Base-by-base conservation (phyloP, 1,140 invertebrate species). In the Lepidurus apus region DNA sequence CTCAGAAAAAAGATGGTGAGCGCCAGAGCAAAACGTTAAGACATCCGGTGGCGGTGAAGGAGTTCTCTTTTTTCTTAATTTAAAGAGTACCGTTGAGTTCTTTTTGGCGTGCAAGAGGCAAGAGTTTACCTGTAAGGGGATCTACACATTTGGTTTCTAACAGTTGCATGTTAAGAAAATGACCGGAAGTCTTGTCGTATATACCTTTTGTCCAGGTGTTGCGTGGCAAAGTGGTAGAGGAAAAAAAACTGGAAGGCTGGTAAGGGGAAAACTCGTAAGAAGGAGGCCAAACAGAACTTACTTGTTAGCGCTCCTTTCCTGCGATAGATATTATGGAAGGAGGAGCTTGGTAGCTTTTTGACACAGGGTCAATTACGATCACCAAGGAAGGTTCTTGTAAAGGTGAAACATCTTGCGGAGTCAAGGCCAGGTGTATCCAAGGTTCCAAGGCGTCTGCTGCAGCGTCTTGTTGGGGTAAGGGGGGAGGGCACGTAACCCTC, bases 121-220 rank as follows among this genome's bases (percentile, higher is more conserved):
- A 65, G 53, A n/a, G 8, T 9, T 7, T 65, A 65, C 53, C 53
- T 65, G 53, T 65, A 21, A 21, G 45, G 53, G 53, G 53, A n/a
- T 65, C 53, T 65, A 21, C 53, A 65, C 53, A 65, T 17, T 65
- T 13, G 53, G 53, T 17, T 65, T 9, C 17, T 17, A 65, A 65
- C 53, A 65, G 53, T 65, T 65, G 53, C 53, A 17, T 65, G 53
- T 65, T 9, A 21, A 65, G 53, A 65, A 65, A 65, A 65, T 65
- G 53, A 65, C 53, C 53, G 53, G 53, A 65, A 65, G 53, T 65
- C 53, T 65, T 65, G 13, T 65, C 21, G 53, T 17, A 65, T 17
- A n/a, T 13, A 7, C 53, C 13, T 65, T 65, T 65, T 13, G 17
- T 21, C 53, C 53, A 65, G 53, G 53, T 65, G 53, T 65, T 65